Base-by-base conservation (phyloP, 2,797 vertebrate genomes). In the Characodon lateralis region DNA sequence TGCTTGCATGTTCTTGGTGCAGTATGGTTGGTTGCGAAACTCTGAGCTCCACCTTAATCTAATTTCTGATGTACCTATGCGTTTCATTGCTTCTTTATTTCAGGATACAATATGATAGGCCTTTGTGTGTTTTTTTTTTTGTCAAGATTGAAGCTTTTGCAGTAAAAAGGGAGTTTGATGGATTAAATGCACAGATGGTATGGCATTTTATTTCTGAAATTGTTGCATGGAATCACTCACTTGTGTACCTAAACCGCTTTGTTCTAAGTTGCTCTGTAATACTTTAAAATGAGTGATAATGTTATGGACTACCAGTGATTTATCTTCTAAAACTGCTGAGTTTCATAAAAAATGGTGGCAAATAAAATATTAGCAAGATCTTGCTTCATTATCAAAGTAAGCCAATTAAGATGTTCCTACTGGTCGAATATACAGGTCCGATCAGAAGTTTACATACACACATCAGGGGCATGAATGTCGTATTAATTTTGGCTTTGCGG, bases 201-300 rank as follows among this genome's bases (percentile, higher is more conserved):
- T 93, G 89, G 90, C 89, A 80, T 89, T 93, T 92, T 90, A 94
- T 91, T 84, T 78, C 85, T 87, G 86, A 92, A 85, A 89, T 91
- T 88, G 87, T 72, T 14, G 78, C 85, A 76, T 78, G 83, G 84
- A 85, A 74, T 74, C 65, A 71, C 83, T 91, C 74, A 59, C 77
- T 70, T 82, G 79, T 66, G 63, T 66, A 41, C 35, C 9, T 74
- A 59, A 83, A 81, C 73, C 10, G 26, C 71, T 86, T 68, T 79
- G 66, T 70, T 86, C 78, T 65, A 71, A 83, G 73, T 81, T 78
- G 41, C 63, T 74, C 75, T 61, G 48, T 82, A 85, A 80, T 79
- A 79, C 76, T 80, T 85, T 81, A 43, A 85, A 85, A 91, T 88
- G 85, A 89, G 83, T 63, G 48, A 79, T 78, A 85, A 85, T 88